Evolutionary conservation across 2,888 invertebrate genomes (phyloP), one percentile per base, ranked within the genome.

Genomic region (Latrodectus hesperus): DNA sequence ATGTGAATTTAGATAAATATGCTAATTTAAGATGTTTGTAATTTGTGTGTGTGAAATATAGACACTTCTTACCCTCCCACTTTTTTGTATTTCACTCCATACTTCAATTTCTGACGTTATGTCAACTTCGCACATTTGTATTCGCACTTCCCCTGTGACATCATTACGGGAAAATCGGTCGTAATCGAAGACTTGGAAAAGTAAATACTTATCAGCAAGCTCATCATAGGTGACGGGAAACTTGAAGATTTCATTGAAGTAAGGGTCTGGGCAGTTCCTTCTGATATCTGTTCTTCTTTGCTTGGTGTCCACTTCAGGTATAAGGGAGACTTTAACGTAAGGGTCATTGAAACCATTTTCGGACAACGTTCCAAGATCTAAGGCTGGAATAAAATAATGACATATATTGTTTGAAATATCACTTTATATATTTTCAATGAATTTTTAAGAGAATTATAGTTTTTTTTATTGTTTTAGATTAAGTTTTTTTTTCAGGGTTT

Each of bases 221-320:
- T 97, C 97, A 90, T 97, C 97, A 90, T 96, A 96, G 16, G 97
- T 96, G 11, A 97, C 96, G 0, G 97, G 97, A 92, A 97, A 97
- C 93, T 97, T 97, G 93, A 97, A 97, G 92, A 96, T 96, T 92
- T 97, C 96, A 93, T 97, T 96, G 92, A 97, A 97, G 93, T 95
- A 95, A 0, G 97, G 97, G 92, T 96, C 96, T 11, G 95, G 94
- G 91, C 96, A 96, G 92, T 96, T 96, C 87, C 96, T 94, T 91
- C 96, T 96, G 73, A 97, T 96, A 16, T 95, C 94, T 0, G 97
- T 97, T 92, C 97, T 96, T 8, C 97, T 94, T 89, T 96, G 96
- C 73, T 96, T 94, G 68, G 95, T 94, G 92, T 97, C 97, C 17
- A 97, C 96, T 91, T 96, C 96, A 0, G 97, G 97, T n/a, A 94